Evolutionary conservation across 2,888 invertebrate genomes (phyloP), one percentile per base, ranked within the genome.

Genomic region (Heliconius sara): DNA sequence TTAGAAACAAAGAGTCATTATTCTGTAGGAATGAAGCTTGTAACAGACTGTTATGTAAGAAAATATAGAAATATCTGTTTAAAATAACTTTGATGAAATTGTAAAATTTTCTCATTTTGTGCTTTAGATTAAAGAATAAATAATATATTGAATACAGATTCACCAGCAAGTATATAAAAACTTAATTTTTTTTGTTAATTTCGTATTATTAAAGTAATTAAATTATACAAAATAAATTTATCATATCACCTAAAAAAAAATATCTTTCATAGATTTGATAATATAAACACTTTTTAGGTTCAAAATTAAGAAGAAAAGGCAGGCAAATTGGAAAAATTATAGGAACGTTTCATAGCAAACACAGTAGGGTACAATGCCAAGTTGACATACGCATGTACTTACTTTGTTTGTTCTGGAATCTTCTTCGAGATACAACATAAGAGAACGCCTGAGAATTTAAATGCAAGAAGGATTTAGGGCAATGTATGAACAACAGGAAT

Each of bases 331-430:
- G 52, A 67, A 25, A 73, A 47, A 81, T 80, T 79, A 84, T 84
- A 83, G 89, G 93, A 89, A 89, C 91, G 94, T 92, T 91, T 93
- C 90, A 91, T 85, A 95, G 95, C 95, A 95, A 95, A 95, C 95
- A 95, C 93, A 94, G 95, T 95, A 95, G 92, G 92, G 95, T 95
- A 94, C 95, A 95, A 95, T 95, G 95, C 95, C 94, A 92, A 92
- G 93, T 88, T 84, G 82, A 81, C 85, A 86, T 90, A 94, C 93
- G 95, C 95, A 95, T 95, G 95, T 95, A 95, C 95, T 95, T 95
- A 95, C 95, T 95, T 94, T 95, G 94, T 95, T 95, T 95, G 95
- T 94, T 95, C 92, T 95, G 93, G 90, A 92, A 90, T 91, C 87
- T 85, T 90, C 91, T 91, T 81, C 82, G 89, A 80, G 78, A 91